Evolutionary conservation across 2,888 invertebrate species (phyloP).

Genomic region (Apocheima hispidaria): DNA sequence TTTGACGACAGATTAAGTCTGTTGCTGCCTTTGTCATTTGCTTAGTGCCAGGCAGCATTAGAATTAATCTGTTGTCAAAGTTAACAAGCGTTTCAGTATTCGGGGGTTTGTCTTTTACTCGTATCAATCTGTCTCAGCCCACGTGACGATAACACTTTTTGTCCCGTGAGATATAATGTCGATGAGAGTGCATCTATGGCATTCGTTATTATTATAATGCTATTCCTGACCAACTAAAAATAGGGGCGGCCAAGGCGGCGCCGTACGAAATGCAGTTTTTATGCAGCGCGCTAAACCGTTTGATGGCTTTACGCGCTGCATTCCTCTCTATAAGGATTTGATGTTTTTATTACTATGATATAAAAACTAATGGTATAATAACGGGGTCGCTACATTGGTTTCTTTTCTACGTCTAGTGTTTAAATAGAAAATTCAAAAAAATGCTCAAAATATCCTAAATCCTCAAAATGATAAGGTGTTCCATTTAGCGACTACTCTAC

Average conservation of each 20-base stretch:
- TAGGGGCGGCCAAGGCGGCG: slow-evolving; percentile 63
- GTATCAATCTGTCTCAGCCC: background rate
- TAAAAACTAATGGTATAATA: slow-evolving; percentile 15
- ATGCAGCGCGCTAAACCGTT: slow-evolving; percentile 70
- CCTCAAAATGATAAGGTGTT: background rate
- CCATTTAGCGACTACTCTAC: background rate
- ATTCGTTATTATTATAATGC: slow-evolving; percentile 58
- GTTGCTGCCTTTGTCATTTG: too few species aligned
- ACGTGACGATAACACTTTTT: slow-evolving; percentile 23
- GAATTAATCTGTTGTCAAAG: too few species aligned
- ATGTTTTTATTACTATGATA: slow-evolving; percentile 17
- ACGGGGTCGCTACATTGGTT: slow-evolving; percentile 13
- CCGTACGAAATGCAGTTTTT: slow-evolving; percentile 72
- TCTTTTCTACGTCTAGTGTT: background rate
- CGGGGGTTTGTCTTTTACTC: background rate
- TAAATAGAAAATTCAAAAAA: background rate
- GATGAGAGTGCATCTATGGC: slow-evolving; percentile 66
- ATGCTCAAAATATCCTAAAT: background rate
- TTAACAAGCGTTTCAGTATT: too few species aligned
- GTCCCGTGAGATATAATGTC: slow-evolving; percentile 53
- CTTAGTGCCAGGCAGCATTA: too few species aligned
- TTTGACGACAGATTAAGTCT: too few species aligned
- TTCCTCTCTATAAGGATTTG: slow-evolving; percentile 30
- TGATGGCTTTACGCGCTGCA: slow-evolving; percentile 37
- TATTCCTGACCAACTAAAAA: slow-evolving; percentile 77